Evolutionary conservation across 2,113 vertebrate genomes (phyloP).

Genomic region (Rhinogobius similis): DNA sequence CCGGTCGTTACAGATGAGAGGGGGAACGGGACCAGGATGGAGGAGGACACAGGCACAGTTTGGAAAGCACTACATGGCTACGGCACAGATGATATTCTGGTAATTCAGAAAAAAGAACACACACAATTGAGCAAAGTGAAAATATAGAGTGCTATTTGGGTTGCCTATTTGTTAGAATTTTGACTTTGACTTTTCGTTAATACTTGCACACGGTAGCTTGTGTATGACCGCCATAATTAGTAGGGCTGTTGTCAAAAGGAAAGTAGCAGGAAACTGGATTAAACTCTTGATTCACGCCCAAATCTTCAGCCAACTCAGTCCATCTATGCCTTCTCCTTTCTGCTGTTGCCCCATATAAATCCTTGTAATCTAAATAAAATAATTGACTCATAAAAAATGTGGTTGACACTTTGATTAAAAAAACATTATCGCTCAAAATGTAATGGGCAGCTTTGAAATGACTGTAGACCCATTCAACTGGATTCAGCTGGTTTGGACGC

Average conservation of each 20-base stretch:
- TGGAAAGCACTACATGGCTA: conserved; percentile 34
- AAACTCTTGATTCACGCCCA: too few relatives aligned
- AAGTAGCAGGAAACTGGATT: too few relatives aligned
- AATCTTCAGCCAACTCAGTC: too few relatives aligned
- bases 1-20: conserved; percentile 52
- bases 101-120: neutral
- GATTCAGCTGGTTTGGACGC: neutral
- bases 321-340: too few relatives aligned
- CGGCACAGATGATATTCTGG: conserved; percentile 27
- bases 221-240: neutral
- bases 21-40: conserved; percentile 38
- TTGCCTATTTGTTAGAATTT: neutral
- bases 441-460: neutral
- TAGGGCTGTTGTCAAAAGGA: too few relatives aligned
- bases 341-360: too few relatives aligned
- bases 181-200: neutral
- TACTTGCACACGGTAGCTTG: neutral
- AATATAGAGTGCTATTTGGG: neutral
- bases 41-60: conserved; percentile 37
- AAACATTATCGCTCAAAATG: neutral
- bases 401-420: too few relatives aligned
- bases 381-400: too few relatives aligned
- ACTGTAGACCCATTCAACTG: neutral
- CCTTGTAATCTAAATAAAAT: too few relatives aligned
- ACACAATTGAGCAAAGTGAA: neutral